Percentiles rank a stretch among this genome's conserved stretches.
Conservation (phyloP, 2,113 vertebrate genomes). For the Camelus bactrianus region DNA sequence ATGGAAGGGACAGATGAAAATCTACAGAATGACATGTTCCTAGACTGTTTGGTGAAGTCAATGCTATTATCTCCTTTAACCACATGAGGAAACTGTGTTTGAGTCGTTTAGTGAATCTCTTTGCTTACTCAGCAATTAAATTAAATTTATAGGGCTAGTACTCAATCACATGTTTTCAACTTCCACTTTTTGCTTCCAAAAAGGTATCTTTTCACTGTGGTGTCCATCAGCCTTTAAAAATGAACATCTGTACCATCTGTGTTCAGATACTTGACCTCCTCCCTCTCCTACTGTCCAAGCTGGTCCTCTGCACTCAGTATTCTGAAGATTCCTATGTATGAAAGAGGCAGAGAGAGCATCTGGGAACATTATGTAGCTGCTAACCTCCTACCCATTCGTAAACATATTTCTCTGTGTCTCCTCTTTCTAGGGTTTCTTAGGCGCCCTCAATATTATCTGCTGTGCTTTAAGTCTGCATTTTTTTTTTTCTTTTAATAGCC, state of each 20-base stretch:
- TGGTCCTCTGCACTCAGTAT: background rate
- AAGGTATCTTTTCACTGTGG: background rate
- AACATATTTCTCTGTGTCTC: background rate
- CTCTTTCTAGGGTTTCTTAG: background rate
- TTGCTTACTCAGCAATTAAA: background rate
- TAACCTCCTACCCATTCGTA: background rate
- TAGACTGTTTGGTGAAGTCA: background rate
- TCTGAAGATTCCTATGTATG: background rate
- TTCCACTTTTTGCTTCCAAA: constrained; percentile 10
- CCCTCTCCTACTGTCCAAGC: background rate
- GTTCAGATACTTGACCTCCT: background rate
- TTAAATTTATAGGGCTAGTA: background rate
- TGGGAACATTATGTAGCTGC: background rate
- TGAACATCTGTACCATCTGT: background rate
- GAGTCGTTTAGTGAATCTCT: background rate
- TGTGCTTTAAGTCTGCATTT: background rate
- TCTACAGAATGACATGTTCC: background rate
- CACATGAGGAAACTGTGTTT: background rate
- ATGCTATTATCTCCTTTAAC: background rate
- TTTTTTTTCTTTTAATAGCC: background rate
- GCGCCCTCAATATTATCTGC: background rate
- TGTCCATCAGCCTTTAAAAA: constrained; percentile 2
- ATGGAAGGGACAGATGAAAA: background rate
- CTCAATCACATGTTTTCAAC: background rate
- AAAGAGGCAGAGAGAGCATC: background rate